Evolutionary conservation across 2,113 vertebrate species (phyloP).

Genomic region (Dinomys branickii): DNA sequence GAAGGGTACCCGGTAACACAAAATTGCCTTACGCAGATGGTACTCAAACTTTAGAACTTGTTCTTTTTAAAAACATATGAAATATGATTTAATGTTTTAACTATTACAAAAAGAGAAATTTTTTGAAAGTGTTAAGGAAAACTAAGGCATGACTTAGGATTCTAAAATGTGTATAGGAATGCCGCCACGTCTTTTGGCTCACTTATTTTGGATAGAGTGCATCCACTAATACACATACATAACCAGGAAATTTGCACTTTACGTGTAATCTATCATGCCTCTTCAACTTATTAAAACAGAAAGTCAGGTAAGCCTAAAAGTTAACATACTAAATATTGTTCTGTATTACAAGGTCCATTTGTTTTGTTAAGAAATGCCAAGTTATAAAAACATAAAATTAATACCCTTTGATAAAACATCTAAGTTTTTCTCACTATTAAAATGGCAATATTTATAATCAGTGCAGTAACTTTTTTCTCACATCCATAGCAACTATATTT

Average conservation of each 20-base stretch:
- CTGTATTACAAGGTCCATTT: background rate
- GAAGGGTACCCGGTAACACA: background rate
- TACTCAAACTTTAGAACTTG: background rate
- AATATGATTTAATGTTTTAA: background rate
- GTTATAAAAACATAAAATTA: slow-evolving; percentile 45
- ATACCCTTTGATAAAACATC: background rate
- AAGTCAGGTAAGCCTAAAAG: background rate
- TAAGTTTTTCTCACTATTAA: background rate
- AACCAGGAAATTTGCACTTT: background rate
- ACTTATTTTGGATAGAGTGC: background rate
- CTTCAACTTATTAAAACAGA: background rate
- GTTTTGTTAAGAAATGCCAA: slow-evolving; percentile 18
- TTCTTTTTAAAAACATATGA: background rate
- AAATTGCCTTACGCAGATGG: background rate
- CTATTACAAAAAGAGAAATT: background rate
- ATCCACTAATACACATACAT: background rate
- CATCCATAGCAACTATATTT: background rate
- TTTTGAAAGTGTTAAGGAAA: background rate
- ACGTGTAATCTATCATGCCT: background rate
- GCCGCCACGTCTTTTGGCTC: background rate
- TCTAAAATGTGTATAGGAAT: background rate
- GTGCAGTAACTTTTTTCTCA: background rate
- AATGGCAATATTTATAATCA: background rate
- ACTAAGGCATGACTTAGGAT: background rate
- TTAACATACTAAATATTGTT: background rate